Percentiles rank a stretch among this genome's conserved stretches.
phyloP scores from a whole-genome alignment of 2,113 vertebrate genomes.

The Mobula hypostoma region DNA sequence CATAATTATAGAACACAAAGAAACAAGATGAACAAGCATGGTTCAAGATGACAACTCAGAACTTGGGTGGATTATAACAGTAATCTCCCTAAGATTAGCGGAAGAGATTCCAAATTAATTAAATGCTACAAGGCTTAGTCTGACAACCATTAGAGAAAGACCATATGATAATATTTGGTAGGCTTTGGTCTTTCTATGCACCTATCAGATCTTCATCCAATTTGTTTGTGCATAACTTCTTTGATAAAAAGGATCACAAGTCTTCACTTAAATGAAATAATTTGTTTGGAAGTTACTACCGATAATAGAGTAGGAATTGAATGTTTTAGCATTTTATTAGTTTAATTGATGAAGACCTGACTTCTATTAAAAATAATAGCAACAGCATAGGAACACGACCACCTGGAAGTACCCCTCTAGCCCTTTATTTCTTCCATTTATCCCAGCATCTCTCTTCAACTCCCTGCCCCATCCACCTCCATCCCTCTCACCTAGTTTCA shows the following conservation, averaged over 20 bases:
- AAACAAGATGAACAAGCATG: not conserved
- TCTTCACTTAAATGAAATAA: not conserved
- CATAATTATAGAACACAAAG: constrained; percentile 1
- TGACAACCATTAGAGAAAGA: not conserved
- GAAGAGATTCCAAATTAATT: not conserved
- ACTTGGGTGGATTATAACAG: not conserved
- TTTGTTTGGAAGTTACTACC: not conserved
- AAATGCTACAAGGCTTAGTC: not conserved
- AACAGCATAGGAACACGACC: too few species aligned
- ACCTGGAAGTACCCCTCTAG: too few species aligned
- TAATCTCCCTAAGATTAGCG: not conserved
- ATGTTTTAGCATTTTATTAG: not conserved
- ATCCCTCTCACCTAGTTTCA: too few species aligned
- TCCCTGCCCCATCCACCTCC: too few species aligned
- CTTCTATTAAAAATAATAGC: not conserved
- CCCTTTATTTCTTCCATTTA: too few species aligned
- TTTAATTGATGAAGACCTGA: not conserved
- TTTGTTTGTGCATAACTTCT: not conserved
- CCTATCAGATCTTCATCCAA: not conserved
- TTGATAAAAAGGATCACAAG: not conserved
- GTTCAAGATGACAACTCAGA: not conserved
- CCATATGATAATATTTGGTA: not conserved
- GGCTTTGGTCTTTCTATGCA: not conserved
- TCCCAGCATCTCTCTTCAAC: too few species aligned
- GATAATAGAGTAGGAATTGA: not conserved